These are phyloP conservation scores for Syngnathus scovelli DNA, from an alignment of 2,113 vertebrate genomes.

Conservation along the genomic window DNA sequence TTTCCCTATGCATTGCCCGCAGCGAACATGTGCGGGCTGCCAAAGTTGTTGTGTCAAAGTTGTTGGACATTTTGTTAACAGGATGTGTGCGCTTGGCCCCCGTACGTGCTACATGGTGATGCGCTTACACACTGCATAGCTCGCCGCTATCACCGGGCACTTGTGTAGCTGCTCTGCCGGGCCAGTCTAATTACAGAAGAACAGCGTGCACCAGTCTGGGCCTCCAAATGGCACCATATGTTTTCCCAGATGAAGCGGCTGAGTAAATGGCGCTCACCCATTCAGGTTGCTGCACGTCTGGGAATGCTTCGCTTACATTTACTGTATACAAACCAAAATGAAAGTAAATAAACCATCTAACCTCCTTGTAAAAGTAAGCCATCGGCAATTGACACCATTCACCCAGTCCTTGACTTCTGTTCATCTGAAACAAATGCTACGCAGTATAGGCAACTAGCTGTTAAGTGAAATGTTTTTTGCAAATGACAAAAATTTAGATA, in stretches of 20 bases:
- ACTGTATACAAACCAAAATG: conserved; percentile 61
- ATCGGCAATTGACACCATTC: conserved; percentile 46
- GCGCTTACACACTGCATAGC: conserved; percentile 11
- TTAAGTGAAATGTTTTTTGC: too few species aligned
- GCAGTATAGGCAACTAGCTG: neutral
- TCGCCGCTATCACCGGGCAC: conserved; percentile 57
- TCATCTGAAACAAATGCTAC: conserved; percentile 50
- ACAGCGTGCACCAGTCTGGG: conserved; percentile 85
- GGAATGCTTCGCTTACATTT: conserved; percentile 64
- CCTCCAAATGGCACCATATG: conserved; percentile 93
- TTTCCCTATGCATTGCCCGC: conserved; percentile 26
- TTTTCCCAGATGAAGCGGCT: conserved; percentile 85
- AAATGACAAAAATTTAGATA: too few species aligned
- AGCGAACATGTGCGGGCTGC: conserved; percentile 59
- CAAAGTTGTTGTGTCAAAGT: conserved; percentile 54
- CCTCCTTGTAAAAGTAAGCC: conserved; percentile 56
- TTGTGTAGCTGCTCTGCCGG: conserved; percentile 73
- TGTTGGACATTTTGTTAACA: conserved; percentile 67
- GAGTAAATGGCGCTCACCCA: conserved; percentile 75
- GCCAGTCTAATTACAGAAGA: conserved; percentile 93
- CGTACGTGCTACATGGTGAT: conserved; percentile 44
- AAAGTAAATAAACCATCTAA: conserved; percentile 41
- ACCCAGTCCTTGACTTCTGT: conserved; percentile 1
- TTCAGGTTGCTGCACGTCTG: conserved; percentile 70
- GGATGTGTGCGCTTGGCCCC: conserved; percentile 57